Evolutionary conservation across 2,888 invertebrate genomes (phyloP), one percentile per base, ranked within the genome.

Genomic region (Charanyca ferruginea): DNA sequence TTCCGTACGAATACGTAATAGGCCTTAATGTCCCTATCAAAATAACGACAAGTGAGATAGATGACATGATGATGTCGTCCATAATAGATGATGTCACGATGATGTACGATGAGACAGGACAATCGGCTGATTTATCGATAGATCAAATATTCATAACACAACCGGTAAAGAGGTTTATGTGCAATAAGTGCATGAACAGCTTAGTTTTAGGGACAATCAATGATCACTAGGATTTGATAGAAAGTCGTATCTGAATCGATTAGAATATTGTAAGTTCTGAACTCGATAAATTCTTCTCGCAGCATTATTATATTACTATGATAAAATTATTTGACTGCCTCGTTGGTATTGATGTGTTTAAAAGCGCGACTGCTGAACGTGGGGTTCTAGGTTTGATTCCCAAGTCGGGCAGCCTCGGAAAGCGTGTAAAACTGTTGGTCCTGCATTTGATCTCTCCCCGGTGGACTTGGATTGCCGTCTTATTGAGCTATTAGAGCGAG

Each of bases 1-100:
- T 68, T 49, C 66, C 71, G 63, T 60, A 57, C 62, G 54, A 58
- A 66, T 65, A 69, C 75, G 72, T 71, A 71, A 77, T 79, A 71
- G 70, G 63, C 72, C 69, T 72, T 81, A 81, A 79, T 83, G 66
- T 65, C 35, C 55, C 55, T 65, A 76, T 83, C 72, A 76, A 79
- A 81, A 80, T 75, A 76, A 66, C 75, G 65, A 60, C 75, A 83
- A 84, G 75, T 75, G 69, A 80, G 82, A 85, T 73, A 66, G 71
- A 73, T 73, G 73, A 64, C 49, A 58, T 18, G 76, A 77, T 80
- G 80, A 79, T 77, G 79, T 76, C 72, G 76, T 65, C 66, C 54
- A 66, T 73, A 78, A 74, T 68, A 68, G 63, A 78, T 84, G 80
- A 85, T 81, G 80, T 85, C 85, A 84, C 51, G 47, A 59, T 80